A percentile compares a stretch with the other conserved stretches of the same genome.
Evolutionary conservation across 2,113 vertebrate species (phyloP).

Genomic region (Guaruba guarouba): DNA sequence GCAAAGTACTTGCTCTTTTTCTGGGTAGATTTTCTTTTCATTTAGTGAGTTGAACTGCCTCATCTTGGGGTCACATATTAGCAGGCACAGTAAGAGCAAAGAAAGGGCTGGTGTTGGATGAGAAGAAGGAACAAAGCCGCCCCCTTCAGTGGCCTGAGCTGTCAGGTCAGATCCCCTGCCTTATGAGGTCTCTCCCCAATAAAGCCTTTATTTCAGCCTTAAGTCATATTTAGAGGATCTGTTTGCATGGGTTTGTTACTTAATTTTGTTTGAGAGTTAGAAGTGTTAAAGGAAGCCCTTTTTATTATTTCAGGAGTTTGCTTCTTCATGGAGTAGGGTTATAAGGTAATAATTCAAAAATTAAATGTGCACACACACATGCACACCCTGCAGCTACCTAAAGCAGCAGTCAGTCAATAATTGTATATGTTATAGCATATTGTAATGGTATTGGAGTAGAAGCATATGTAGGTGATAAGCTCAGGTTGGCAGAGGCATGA

Average conservation of each 20-base stretch:
- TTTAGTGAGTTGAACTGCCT: background rate
- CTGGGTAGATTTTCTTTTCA: background rate
- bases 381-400: background rate
- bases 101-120: background rate
- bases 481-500: background rate
- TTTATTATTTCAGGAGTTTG: background rate
- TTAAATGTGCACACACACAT: background rate
- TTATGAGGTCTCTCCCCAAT: background rate
- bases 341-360: background rate
- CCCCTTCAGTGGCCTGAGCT: background rate
- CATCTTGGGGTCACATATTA: background rate
- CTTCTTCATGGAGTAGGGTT: background rate
- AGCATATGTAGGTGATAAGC: background rate
- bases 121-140: background rate
- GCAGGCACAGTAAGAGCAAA: background rate
- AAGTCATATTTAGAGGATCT: background rate
- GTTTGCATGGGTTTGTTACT: background rate
- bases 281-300: background rate
- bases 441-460: background rate
- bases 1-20: background rate
- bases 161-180: background rate
- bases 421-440: background rate
- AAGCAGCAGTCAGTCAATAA: background rate
- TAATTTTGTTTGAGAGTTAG: background rate
- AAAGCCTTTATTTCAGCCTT: background rate